These are phyloP conservation scores for Cerceris ruficornis DNA, from an alignment of 2,888 invertebrate genomes.

Conservation along the genomic window DNA sequence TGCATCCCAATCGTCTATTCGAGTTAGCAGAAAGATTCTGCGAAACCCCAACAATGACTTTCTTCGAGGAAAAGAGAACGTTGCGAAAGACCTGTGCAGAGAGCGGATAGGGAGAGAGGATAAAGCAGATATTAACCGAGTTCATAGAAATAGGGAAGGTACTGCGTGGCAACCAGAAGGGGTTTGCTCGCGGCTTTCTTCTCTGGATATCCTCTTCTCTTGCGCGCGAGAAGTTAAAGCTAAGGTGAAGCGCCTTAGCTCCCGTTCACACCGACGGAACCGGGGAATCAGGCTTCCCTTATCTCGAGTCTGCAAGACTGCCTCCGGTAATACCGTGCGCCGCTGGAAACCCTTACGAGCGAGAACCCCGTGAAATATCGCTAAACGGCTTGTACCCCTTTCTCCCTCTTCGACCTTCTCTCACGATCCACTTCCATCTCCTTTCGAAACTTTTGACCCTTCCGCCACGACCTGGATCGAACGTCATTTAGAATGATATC, in stretches of 20 bases:
- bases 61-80: slow-evolving; percentile 17
- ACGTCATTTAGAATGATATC: slow-evolving; percentile 24
- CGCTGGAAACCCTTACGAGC: slow-evolving; percentile 68
- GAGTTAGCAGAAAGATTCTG: no score
- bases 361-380: slow-evolving; percentile 80
- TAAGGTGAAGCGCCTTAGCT: slow-evolving; percentile 70
- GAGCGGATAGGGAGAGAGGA: slow-evolving; percentile 72
- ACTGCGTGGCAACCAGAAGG: slow-evolving; percentile 65
- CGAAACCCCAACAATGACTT: background rate
- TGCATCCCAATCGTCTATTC: no score
- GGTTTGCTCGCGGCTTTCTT: slow-evolving; percentile 73
- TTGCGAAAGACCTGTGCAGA: slow-evolving; percentile 38
- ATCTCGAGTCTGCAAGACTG: slow-evolving; percentile 81
- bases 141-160: slow-evolving; percentile 56
- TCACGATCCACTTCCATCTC: slow-evolving; percentile 23
- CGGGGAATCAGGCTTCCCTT: slow-evolving; percentile 73
- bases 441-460: slow-evolving; percentile 20
- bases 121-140: slow-evolving; percentile 79
- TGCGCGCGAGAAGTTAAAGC: slow-evolving; percentile 46
- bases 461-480: slow-evolving; percentile 11
- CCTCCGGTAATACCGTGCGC: slow-evolving; percentile 78
- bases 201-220: slow-evolving; percentile 48
- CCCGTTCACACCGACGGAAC: slow-evolving; percentile 73
- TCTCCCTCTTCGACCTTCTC: slow-evolving; percentile 29
- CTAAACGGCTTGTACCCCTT: slow-evolving; percentile 73